phyloP scores from a whole-genome alignment of 2,888 invertebrate species.

The Dynastes grantii region DNA sequence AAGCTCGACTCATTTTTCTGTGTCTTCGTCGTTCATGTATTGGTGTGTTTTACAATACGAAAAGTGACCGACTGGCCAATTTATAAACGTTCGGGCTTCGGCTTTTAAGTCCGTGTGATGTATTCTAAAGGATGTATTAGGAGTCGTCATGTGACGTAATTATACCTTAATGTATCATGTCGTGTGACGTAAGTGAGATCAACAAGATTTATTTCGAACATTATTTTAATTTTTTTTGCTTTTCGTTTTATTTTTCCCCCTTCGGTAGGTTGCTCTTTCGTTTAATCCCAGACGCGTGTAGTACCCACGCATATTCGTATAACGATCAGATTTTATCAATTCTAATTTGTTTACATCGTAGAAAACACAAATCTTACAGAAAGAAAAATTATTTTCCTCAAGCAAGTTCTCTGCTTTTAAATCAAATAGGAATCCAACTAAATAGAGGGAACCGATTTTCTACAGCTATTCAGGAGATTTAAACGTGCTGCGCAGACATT shows the following conservation, averaged over 20 bases:
- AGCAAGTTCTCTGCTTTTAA: no score
- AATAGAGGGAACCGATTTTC: background rate
- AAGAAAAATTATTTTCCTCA: no score
- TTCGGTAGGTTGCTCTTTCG: background rate
- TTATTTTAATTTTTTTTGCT: constrained; percentile 39
- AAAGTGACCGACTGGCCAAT: constrained; percentile 56
- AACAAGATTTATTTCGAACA: constrained; percentile 42
- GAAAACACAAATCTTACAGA: background rate
- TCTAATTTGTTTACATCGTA: constrained; percentile 22
- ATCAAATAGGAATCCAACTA: background rate
- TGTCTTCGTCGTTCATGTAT: constrained; percentile 59
- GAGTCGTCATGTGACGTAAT: constrained; percentile 42
- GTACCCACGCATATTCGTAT: background rate
- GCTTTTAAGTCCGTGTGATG: constrained; percentile 29
- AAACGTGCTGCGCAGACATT: constrained; percentile 54
- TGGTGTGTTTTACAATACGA: constrained; percentile 55
- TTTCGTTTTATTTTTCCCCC: constrained; percentile 35
- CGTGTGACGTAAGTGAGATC: constrained; percentile 42
- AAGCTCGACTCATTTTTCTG: constrained; percentile 62
- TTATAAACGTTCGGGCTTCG: constrained; percentile 58
- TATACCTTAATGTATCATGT: constrained; percentile 39
- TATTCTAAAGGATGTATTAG: constrained; percentile 45
- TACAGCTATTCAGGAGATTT: constrained; percentile 31
- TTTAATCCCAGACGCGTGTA: no score
- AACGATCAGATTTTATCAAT: constrained; percentile 17